Evolutionary conservation across 2,888 invertebrate species (phyloP).

Genomic region (Teinopalpus imperialis): DNA sequence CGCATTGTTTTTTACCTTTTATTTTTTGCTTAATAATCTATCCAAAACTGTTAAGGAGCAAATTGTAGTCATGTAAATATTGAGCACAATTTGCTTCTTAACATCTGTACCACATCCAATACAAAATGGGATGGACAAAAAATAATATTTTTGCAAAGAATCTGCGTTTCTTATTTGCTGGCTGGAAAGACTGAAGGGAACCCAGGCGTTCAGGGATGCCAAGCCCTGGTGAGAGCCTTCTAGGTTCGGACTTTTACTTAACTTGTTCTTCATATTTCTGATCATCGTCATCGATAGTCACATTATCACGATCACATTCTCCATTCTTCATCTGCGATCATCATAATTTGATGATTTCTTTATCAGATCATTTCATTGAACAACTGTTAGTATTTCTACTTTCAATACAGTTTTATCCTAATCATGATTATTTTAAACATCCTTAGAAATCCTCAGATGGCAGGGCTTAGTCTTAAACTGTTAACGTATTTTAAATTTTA

Average conservation of each 20-base stretch:
- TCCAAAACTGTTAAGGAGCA: conserved; percentile 34
- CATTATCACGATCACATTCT: conserved; percentile 43
- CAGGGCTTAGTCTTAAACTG: conserved; percentile 69
- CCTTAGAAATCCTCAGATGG: conserved; percentile 68
- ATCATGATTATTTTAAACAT: conserved; percentile 37
- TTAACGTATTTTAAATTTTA: conserved; percentile 44
- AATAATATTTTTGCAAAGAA: conserved; percentile 78
- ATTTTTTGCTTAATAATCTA: conserved; percentile 25
- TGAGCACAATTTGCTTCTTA: conserved; percentile 42
- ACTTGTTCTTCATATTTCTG: conserved; percentile 51
- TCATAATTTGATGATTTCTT: conserved; percentile 17
- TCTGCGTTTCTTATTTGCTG: conserved; percentile 81
- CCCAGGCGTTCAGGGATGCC: conserved; percentile 80
- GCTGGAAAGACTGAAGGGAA: conserved; percentile 80
- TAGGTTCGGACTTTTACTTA: conserved; percentile 80
- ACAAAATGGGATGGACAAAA: conserved; percentile 53
- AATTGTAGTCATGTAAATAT: conserved; percentile 38
- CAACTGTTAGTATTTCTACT: conserved; percentile 25
- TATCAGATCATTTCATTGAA: conserved; percentile 36
- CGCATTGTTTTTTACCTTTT: conserved; percentile 25
- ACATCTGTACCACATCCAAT: conserved; percentile 43
- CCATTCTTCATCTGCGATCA: conserved; percentile 37
- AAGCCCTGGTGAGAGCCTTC: conserved; percentile 82
- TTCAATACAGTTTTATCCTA: conserved; percentile 14
- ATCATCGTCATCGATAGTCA: conserved; percentile 43